Percentiles rank a stretch among this genome's conserved stretches.
phyloP scores from a whole-genome alignment of 1,140 invertebrate genomes.

The Rhynchophorus ferrugineus region DNA sequence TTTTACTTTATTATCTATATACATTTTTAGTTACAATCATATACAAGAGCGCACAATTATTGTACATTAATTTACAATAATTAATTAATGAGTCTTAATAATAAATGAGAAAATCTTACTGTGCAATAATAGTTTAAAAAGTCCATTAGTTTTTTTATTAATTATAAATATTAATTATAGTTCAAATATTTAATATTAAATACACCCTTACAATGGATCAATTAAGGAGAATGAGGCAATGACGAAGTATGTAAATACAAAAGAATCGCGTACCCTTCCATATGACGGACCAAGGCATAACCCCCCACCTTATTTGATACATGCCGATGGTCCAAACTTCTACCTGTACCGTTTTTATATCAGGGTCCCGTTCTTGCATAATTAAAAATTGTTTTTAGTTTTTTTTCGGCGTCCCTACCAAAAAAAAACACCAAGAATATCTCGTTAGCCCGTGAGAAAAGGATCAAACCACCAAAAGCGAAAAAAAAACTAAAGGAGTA shows the following conservation, averaged over 20 bases:
- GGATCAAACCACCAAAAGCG: constrained; percentile 23
- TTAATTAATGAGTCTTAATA: too few relatives aligned
- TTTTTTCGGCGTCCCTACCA: constrained; percentile 5
- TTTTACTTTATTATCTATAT: too few relatives aligned
- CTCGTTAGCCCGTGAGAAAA: constrained; percentile 26
- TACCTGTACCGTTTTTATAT: constrained; percentile 18
- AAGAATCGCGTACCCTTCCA: background rate
- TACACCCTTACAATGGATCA: background rate
- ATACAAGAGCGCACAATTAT: too few relatives aligned
- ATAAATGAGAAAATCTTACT: too few relatives aligned
- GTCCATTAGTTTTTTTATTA: too few relatives aligned
- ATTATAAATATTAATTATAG: background rate
- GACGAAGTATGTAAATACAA: background rate
- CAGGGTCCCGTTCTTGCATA: constrained; percentile 17
- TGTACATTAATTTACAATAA: too few relatives aligned
- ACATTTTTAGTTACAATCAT: too few relatives aligned
- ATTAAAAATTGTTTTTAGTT: constrained; percentile 16
- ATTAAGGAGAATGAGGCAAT: background rate
- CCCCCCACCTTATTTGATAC: background rate
- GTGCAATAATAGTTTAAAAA: too few relatives aligned
- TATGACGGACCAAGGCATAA: background rate
- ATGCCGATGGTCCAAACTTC: background rate
- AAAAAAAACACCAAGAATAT: constrained; percentile 14
- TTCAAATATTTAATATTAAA: background rate
- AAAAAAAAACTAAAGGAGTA: constrained; percentile 19